phyloP scores from a whole-genome alignment of 2,888 invertebrate species.

The Pseudoips prasinana region DNA sequence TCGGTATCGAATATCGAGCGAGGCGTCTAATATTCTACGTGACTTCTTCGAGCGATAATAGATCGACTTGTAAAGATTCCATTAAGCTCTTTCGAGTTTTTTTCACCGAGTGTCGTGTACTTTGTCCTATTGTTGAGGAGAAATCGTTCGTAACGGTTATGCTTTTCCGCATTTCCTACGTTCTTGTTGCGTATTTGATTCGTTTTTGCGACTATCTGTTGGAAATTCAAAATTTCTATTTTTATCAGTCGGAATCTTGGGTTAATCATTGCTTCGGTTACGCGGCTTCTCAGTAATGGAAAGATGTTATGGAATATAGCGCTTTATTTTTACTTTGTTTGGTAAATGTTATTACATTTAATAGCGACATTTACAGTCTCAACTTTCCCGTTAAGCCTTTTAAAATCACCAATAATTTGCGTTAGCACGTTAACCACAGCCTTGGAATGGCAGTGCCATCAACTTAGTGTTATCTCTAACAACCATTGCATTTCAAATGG shows the following conservation, averaged over 20 bases:
- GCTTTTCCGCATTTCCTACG: slow-evolving; percentile 58
- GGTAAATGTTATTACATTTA: no score
- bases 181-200: slow-evolving; percentile 35
- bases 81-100: slow-evolving; percentile 52
- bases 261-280: slow-evolving; percentile 7
- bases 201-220: slow-evolving; percentile 28
- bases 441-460: no score
- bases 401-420: no score
- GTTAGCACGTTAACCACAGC: no score
- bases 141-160: slow-evolving; percentile 68
- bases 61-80: slow-evolving; percentile 60
- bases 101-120: slow-evolving; percentile 40
- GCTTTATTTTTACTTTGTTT: no score
- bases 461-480: no score
- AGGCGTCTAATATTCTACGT: slow-evolving; percentile 74
- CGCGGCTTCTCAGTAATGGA: no score
- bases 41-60: slow-evolving; percentile 58
- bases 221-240: slow-evolving; percentile 23
- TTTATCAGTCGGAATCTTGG: slow-evolving; percentile 13
- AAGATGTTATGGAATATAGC: no score
- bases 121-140: slow-evolving; percentile 59
- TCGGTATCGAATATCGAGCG: slow-evolving; percentile 39
- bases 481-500: no score
- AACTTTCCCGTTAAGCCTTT: no score
- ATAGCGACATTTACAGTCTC: no score